Base-by-base conservation (phyloP, 1,140 invertebrate species). In the Geopemphigus sp. region DNA sequence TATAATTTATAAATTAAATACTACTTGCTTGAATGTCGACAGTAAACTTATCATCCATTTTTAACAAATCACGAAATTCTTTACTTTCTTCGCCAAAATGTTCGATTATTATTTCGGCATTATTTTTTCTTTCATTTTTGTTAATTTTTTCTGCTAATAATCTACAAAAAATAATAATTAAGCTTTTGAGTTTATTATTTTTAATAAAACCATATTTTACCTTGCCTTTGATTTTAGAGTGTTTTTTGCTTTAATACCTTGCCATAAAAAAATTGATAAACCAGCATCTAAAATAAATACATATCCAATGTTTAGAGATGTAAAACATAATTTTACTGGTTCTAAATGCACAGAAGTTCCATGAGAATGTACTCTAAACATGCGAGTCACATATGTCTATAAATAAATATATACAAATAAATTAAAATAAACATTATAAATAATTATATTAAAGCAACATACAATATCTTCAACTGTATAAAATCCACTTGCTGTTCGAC, bases 111-210 rank as follows among this genome's bases (percentile, higher is more conserved):
- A 99, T 94, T 83, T 98, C 95, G 1, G 95, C 92, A 85, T 93
- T 93, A 83, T 96, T 96, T 85, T 99, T 99, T 24, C 97, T 87
- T 86, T 99, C 98, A 85, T 98, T 96, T 87, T 99, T 99, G 85
- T 98, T 99, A 54, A 99, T 96, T 86, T 99, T 99, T 85, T 99
- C 98, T 3, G 96, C 94, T 88, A 99, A 92, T 5, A 99, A 87
- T 73, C 97, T 87, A 81, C 59, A 45, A 64, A 59, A 73, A 26
- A 54, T 12, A 3, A 5, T 15, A 66, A 12, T 81, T 45, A 29
- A 10, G 57, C 17, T 59, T 78, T 26, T 17, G 19, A 47, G 50
- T 12, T 26, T 29, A 1, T 39, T 22, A 22, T 47, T 83, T 89
- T 0, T 87, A 98, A 98, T 0, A 96, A 97, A 47, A 39, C 29